These are phyloP conservation scores for Salarias fasciatus DNA, from an alignment of 2,797 vertebrate species.

Conservation along the genomic window DNA sequence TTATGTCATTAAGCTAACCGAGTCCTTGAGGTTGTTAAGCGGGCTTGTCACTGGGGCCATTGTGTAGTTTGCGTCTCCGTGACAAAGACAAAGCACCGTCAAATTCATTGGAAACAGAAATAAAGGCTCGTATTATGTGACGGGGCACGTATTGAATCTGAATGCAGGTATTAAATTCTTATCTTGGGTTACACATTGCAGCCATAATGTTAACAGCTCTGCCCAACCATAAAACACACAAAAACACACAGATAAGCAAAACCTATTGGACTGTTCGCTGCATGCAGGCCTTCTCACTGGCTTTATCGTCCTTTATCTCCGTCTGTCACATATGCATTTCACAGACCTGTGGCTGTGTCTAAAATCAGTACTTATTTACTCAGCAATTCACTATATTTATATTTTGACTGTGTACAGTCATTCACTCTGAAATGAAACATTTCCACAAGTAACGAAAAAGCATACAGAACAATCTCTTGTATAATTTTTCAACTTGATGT, in stretches of 20 bases:
- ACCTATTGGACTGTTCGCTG: conserved; percentile 40
- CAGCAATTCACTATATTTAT: conserved; percentile 8
- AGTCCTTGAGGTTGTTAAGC: conserved; percentile 58
- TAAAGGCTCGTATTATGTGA: conserved; percentile 43
- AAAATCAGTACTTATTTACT: conserved; percentile 33
- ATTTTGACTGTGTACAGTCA: neutral
- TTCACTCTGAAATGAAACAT: neutral
- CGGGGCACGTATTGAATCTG: conserved; percentile 56
- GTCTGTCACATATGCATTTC: conserved; percentile 30
- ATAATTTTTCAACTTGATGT: too few species aligned
- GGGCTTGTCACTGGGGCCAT: conserved; percentile 40
- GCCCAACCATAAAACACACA: conserved; percentile 52
- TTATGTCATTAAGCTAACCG: conserved; percentile 52
- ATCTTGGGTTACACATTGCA: conserved; percentile 65
- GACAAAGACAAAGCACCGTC: conserved; percentile 50
- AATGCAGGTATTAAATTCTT: conserved; percentile 63
- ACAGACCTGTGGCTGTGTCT: conserved; percentile 18
- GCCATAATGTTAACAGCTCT: conserved; percentile 61
- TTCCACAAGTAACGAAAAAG: neutral
- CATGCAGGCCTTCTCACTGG: conserved; percentile 29
- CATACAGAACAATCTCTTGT: neutral
- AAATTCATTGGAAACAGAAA: conserved; percentile 51
- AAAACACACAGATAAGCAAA: conserved; percentile 46
- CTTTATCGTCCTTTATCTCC: conserved; percentile 36
- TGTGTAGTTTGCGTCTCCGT: conserved; percentile 40